Base-by-base conservation (phyloP, 2,113 vertebrate genomes). In the Neolamprologus sp. region DNA sequence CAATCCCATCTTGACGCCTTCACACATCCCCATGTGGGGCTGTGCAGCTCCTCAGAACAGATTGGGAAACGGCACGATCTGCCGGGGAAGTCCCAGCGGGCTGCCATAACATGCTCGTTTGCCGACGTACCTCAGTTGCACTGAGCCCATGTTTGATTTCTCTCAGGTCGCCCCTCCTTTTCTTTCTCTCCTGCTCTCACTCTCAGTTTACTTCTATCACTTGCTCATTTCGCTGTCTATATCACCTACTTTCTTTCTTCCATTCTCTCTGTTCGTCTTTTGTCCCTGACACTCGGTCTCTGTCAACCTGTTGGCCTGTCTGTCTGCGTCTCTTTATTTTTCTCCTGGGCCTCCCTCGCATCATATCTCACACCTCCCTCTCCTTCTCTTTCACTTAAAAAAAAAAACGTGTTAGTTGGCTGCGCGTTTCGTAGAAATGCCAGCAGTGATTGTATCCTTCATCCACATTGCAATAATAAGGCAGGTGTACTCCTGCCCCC, bases 1-100 rank as follows among this genome's bases (percentile, higher is more conserved):
- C 95, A 97, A 97, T 97, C 95, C 94, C 93, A 89, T 96, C 95
- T 93, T 91, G 91, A 95, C 92, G 93, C 94, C 95, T 96, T 95
- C 96, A 95, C 94, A 89, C 93, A 84, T 92, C 94, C 94, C 96
- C 96, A 89, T 92, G 93, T 92, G 96, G 93, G 95, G 94, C 94
- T 92, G 92, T 89, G 95, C 90, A 83, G 91, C 93, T 96, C 91
- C 95, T 96, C 96, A 93, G 94, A 96, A 96, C 95, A 96, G 95
- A 96, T 95, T 95, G 96, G 95, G 95, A 96, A 97, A 96, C 96
- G 95, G 88, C 95, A 95, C 94, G 95, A 96, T 96, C 95, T 95
- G 94, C 92, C 80, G 88, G 92, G 92, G 89, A 94, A 96, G 87
- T 97, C 97, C 95, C 96, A 96, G 94, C 90, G 93, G 95, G 96